phyloP scores from a whole-genome alignment of 2,888 invertebrate species.

The Drosophila ochracea region DNA sequence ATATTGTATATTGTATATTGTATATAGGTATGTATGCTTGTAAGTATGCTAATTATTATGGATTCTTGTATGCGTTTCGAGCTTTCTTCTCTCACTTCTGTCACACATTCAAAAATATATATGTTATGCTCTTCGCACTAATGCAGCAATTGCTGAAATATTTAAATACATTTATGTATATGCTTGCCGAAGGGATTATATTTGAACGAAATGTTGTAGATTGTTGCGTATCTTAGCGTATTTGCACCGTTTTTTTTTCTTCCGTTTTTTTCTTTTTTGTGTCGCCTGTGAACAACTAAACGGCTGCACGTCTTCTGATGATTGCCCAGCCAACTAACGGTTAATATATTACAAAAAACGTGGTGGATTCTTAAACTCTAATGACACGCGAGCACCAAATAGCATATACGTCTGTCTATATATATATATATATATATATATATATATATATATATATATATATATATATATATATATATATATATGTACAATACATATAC shows the following conservation, averaged over 20 bases:
- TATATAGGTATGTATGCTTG: slow-evolving; percentile 36
- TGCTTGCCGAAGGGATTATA: slow-evolving; percentile 34
- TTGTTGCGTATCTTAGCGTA: slow-evolving; percentile 44
- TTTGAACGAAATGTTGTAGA: slow-evolving; percentile 49
- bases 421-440: too few species aligned
- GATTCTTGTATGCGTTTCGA: slow-evolving; percentile 22
- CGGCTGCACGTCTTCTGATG: slow-evolving; percentile 9
- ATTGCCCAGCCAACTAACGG: slow-evolving; percentile 4
- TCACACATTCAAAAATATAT: slow-evolving; percentile 37
- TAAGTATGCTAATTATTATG: slow-evolving; percentile 32
- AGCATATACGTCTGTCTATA: not conserved
- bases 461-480: not conserved
- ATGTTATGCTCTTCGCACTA: slow-evolving; percentile 17
- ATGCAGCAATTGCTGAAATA: slow-evolving; percentile 18
- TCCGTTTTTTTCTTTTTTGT: not conserved
- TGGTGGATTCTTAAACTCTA: slow-evolving; percentile 38
- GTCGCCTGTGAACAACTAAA: slow-evolving; percentile 27
- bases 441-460: not conserved
- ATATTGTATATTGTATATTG: slow-evolving; percentile 5
- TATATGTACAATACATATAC: too few species aligned
- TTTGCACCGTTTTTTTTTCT: slow-evolving; percentile 22
- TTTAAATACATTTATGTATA: slow-evolving; percentile 10
- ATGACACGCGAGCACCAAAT: slow-evolving; percentile 48
- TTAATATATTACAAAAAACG: slow-evolving; percentile 28
- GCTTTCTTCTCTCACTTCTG: slow-evolving; percentile 6